Percentiles rank a stretch among this genome's conserved stretches.
Evolutionary conservation across 2,888 invertebrate genomes (phyloP).

Genomic region (Hydrotaea cyrtoneurina): DNA sequence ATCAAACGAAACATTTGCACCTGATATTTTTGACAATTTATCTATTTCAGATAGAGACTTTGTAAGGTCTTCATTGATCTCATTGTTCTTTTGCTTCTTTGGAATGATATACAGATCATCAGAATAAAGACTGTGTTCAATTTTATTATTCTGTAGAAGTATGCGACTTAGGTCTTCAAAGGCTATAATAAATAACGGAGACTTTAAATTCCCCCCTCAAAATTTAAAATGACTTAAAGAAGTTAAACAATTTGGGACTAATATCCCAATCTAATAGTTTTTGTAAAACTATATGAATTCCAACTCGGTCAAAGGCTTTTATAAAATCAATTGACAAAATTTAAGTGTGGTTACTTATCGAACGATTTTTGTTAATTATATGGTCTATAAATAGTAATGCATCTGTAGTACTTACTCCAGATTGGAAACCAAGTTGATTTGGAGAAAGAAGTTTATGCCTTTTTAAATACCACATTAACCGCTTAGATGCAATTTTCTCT

Average conservation of each 20-base stretch:
- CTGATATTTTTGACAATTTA: no score
- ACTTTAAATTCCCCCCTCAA: conserved; percentile 34
- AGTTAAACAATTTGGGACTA: conserved; percentile 39
- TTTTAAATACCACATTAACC: no score
- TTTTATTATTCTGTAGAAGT: conserved; percentile 44
- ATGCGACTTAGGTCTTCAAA: conserved; percentile 43
- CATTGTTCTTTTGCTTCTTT: conserved; percentile 38
- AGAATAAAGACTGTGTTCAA: conserved; percentile 57
- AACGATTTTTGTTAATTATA: conserved; percentile 1
- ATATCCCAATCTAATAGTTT: conserved; percentile 8
- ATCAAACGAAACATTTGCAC: no score
- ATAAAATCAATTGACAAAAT: conserved; percentile 57
- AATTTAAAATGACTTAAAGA: conserved; percentile 32
- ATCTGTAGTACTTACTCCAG: no score
- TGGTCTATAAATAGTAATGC: no score
- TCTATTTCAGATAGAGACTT: no score
- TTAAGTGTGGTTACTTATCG: conserved; percentile 19
- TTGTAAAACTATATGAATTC: conserved; percentile 44
- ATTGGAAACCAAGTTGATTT: no score
- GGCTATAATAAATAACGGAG: conserved; percentile 51
- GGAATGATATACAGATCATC: conserved; percentile 67
- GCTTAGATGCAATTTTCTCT: no score
- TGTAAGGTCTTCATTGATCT: no score
- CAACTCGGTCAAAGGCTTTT: conserved; percentile 64
- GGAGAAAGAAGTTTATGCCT: no score